Base-by-base conservation (phyloP, 2,797 vertebrate genomes). In the Thalassophryne amazonica region DNA sequence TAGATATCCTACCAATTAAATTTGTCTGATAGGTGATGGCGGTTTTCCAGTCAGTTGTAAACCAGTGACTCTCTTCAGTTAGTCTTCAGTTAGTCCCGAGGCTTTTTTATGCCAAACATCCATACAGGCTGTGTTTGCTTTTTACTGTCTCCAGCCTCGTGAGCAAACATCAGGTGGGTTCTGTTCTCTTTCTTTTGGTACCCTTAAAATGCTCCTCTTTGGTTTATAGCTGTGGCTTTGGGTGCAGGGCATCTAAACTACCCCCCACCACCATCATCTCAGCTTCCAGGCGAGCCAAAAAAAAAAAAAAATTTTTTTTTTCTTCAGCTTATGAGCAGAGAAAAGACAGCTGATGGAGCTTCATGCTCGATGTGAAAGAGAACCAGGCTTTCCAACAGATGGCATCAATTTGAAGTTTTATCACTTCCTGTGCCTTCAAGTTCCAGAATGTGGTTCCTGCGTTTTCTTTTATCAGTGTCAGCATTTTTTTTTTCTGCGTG, bases 391-490 rank as follows among this genome's bases (percentile, higher is more conserved):
- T 73, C 60, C 24, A 74, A 72, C 87, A 90, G 79, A 86, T 90
- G 89, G 90, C 68, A 75, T 81, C 21, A 45, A 83, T 90, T 90
- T 89, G 47, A 71, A 81, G 60, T 86, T 89, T 89, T 88, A 89
- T 86, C 73, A 86, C 86, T 88, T 89, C 87, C 87, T 78, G 81
- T 49, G 66, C 77, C 67, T 71, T 88, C 86, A 89, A 79, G 62
- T 53, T 45, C 45, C 67, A 83, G 75, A 83, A 75, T 86, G 75
- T 39, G 68, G 73, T 78, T 65, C 61, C 54, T 28, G 17, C 12
- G 9, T 70, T 48, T 30, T 51, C n/a, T 85, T 88, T 82, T 60
- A 85, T 86, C 74, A 48, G 33, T 58, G 77, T 85, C 74, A 89
- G 80, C 80, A 37, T 79, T 85, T 84, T 58, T 73, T 51, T 39